Evolutionary conservation across 1,140 invertebrate genomes (phyloP), one percentile per base, ranked within the genome.

Genomic region (Stegodyphus mimosarum): DNA sequence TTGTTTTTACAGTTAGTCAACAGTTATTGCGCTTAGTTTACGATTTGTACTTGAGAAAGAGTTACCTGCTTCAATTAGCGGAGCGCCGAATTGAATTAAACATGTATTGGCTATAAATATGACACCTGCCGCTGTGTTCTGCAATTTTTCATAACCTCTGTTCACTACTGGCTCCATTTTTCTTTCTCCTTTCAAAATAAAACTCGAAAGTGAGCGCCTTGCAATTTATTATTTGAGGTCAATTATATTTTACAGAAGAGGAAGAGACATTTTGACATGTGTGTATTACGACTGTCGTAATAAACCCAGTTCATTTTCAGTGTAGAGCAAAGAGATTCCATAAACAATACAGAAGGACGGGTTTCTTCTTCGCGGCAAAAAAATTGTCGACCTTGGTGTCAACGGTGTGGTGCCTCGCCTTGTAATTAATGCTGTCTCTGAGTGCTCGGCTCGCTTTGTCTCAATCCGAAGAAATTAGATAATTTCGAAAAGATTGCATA

Each of bases 291-390:
- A 64, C 74, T 76, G 74, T 76, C 74, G 74, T 55, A 76, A 76
- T 76, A 76, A 76, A 76, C 11, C 74, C 48, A 55, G 74, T 55
- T 50, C 63, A 76, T 76, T 76, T 76, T 76, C 74, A 6, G 74
- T 76, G 74, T 76, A 60, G 74, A 76, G 63, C 74, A 60, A 55
- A 76, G 66, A 33, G 74, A 49, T 60, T 60, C n/a, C 74, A 76
- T 76, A 76, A 76, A 76, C 55, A 64, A 76, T 76, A 51, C 60
- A 17, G 74, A 76, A 76, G 74, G 74, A 63, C 74, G 74, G 50
- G 49, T 76, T 53, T 71, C 18, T 63, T 18, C 18, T 73, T 53
- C 13, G n/a, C 18, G 18, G 60, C n/a, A 53, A 55, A 33, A 74
- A 48, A 71, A 67, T 13, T 51, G 11, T 51, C 50, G 70, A 17